Conservation (phyloP, 1,140 invertebrate genomes). For the Asobara japonica region DNA sequence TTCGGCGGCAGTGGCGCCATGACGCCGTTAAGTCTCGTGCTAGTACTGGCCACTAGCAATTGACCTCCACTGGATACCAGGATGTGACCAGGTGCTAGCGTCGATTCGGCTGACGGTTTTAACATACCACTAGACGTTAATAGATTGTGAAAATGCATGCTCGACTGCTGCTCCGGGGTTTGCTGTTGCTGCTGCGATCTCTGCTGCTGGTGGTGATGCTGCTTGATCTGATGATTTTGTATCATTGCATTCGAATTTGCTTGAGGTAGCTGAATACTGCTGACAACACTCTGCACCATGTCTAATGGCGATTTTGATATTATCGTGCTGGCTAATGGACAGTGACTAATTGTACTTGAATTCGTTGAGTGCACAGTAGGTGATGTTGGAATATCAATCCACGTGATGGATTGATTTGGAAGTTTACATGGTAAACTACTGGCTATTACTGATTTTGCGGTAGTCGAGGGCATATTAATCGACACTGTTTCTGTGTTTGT, state of each 20-base stretch:
- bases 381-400: conserved; percentile 34
- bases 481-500: conserved; percentile 80
- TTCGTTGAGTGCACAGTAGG: conserved; percentile 39
- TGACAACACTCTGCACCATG: conserved; percentile 84
- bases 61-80: conserved; percentile 79
- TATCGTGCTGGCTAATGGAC: conserved; percentile 45
- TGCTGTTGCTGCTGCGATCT: conserved; percentile 44
- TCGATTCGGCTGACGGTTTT: conserved; percentile 64
- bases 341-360: conserved; percentile 38
- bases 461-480: conserved; percentile 71
- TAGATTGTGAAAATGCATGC: conserved; percentile 60
- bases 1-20: conserved; percentile 76
- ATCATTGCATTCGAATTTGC: conserved; percentile 50
- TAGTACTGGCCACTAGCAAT: conserved; percentile 74
- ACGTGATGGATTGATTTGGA: conserved; percentile 27
- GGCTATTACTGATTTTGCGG: conserved; percentile 56
- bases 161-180: conserved; percentile 46
- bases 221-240: conserved; percentile 45
- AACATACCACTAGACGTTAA: conserved; percentile 59
- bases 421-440: conserved; percentile 55
- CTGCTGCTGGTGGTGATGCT: conserved; percentile 46
- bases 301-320: conserved; percentile 78
- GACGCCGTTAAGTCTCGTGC: conserved; percentile 66
- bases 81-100: conserved; percentile 75
- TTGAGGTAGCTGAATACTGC: conserved; percentile 76